Evolutionary conservation across 2,888 invertebrate species (phyloP), one percentile per base, ranked within the genome.

Genomic region (Agriopis aurantiaria): DNA sequence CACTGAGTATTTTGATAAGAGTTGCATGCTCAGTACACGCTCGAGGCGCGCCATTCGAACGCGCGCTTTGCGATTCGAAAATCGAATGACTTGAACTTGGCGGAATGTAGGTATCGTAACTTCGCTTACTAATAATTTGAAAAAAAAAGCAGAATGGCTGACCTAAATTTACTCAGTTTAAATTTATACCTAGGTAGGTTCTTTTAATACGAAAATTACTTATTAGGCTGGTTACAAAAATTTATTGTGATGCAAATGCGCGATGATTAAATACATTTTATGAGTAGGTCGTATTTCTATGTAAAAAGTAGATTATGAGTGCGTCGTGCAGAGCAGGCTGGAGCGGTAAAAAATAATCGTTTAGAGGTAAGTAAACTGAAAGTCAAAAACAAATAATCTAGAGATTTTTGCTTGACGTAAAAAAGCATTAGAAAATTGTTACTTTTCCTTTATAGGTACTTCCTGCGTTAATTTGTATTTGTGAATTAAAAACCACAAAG

Each of bases 11-110:
- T 86, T 78, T 85, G 81, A 83, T 78, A 85, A 84, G 88, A 90
- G 88, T 84, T 85, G 84, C 80, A 85, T 85, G 88, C 82, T 78
- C 77, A 80, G 82, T 83, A 88, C 89, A 89, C 87, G 88, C 82
- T 86, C 87, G 88, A 82, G 86, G 88, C 88, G 91, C 86, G 86
- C 88, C 84, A 78, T 81, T 77, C 78, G 79, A 86, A 85, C 78
- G 78, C 74, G 81, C 77, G 80, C 78, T 57, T 55, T 57, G 49
- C 64, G 48, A 59, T 78, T 60, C 53, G 49, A 67, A 66, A 59
- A 65, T 66, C 61, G 79, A 82, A 84, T 86, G 85, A 81, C 74
- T 75, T 65, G 51, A 68, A 66, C 60, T 62, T 65, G 46, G 10
- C 66, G 71, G 72, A 72, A 65, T 65, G 40, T 64, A 41, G 49